Conservation (phyloP, 2,888 invertebrate species). For the Cinara cedri region DNA sequence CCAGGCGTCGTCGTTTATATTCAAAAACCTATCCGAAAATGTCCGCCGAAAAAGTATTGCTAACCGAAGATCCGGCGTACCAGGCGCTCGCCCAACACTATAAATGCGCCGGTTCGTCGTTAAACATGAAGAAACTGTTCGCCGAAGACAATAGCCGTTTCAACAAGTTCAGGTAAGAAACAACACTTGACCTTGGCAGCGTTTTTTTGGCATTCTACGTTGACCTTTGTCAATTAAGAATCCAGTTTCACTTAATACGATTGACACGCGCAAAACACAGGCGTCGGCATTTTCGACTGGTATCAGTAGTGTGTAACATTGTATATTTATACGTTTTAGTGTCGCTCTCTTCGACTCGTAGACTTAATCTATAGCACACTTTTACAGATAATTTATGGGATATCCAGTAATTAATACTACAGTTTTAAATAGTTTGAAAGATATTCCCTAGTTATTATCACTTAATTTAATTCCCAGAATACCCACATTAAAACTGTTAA, state of each 20-base stretch:
- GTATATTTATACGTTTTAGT: too few relatives aligned
- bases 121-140: conserved; percentile 85
- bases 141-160: conserved; percentile 81
- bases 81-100: conserved; percentile 78
- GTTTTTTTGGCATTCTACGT: conserved; percentile 59
- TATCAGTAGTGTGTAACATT: too few relatives aligned
- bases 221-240: neutral
- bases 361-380: too few relatives aligned
- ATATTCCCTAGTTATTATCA: too few relatives aligned
- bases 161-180: conserved; percentile 81
- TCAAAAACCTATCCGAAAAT: conserved; percentile 22
- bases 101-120: conserved; percentile 72
- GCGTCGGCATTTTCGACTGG: neutral
- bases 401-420: too few relatives aligned
- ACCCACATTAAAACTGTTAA: too few relatives aligned
- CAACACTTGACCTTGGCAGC: conserved; percentile 61
- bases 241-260: neutral
- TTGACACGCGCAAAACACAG: neutral
- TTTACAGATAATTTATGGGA: too few relatives aligned
- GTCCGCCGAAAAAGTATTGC: conserved; percentile 34
- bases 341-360: too few relatives aligned
- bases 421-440: too few relatives aligned
- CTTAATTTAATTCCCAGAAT: too few relatives aligned
- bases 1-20: neutral
- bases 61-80: conserved; percentile 71